These are phyloP conservation scores for Corvus hawaiiensis DNA, from an alignment of 2,113 vertebrate species.

Conservation along the genomic window DNA sequence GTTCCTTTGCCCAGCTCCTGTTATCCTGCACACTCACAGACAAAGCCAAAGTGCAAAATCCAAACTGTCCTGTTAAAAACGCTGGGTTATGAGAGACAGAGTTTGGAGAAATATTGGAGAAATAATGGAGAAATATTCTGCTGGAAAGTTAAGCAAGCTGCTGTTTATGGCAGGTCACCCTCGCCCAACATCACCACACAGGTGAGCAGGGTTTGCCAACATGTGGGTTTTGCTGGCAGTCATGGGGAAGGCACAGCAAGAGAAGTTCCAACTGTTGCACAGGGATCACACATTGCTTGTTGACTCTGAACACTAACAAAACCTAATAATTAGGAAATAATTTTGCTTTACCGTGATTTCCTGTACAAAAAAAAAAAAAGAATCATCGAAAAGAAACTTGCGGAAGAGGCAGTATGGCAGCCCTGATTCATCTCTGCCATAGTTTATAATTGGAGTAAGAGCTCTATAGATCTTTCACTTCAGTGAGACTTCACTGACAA, in stretches of 20 bases:
- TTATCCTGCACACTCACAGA: accelerated
- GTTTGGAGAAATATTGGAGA: too few relatives aligned
- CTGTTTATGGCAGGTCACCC: not conserved
- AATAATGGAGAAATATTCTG: not conserved
- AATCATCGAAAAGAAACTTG: not conserved
- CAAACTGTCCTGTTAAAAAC: not conserved
- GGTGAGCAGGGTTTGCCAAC: not conserved
- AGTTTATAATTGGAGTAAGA: not conserved
- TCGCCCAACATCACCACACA: not conserved
- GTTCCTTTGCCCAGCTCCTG: not conserved
- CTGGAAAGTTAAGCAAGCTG: not conserved
- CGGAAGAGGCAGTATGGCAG: not conserved
- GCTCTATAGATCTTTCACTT: not conserved
- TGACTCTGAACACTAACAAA: not conserved
- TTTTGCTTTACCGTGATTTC: not conserved
- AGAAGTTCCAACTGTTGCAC: not conserved
- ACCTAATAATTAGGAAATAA: not conserved
- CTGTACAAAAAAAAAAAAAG: not conserved
- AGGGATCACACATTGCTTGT: not conserved
- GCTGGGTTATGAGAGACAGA: not conserved
- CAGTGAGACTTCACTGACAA: not conserved
- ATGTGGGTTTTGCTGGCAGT: not conserved
- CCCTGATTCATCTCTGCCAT: not conserved
- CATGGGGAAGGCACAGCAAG: not conserved
- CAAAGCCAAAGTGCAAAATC: not conserved